A percentile compares a stretch with the other conserved stretches of the same genome.
Conservation (phyloP, 2,888 invertebrate species). For the Polyploca ridens region DNA sequence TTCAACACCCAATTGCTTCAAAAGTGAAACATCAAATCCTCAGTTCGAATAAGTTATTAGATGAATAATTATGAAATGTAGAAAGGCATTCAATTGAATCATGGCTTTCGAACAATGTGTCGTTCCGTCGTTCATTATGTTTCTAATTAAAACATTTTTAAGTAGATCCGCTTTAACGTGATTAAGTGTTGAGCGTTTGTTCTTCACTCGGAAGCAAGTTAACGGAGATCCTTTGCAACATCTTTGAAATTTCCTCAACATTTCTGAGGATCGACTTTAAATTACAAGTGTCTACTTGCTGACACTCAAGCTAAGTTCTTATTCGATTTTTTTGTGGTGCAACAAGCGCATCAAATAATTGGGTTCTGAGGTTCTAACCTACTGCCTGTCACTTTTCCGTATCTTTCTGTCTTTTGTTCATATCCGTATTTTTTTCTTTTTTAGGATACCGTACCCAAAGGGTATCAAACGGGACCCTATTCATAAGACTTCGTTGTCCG, state of each 20-base stretch:
- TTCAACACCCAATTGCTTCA: background rate
- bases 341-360: too few species aligned
- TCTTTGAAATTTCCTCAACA: conserved; percentile 31
- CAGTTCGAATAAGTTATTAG: background rate
- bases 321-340: too few species aligned
- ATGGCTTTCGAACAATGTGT: conserved; percentile 29
- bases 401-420: too few species aligned
- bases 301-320: background rate
- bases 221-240: conserved; percentile 35
- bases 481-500: too few species aligned
- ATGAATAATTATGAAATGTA: background rate
- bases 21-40: background rate
- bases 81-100: background rate
- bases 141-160: conserved; percentile 49
- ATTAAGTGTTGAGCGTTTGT: conserved; percentile 38
- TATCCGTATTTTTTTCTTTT: too few species aligned
- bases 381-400: too few species aligned
- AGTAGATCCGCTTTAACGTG: conserved; percentile 33
- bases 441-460: too few species aligned
- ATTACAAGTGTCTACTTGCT: background rate
- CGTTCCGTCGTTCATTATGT: conserved; percentile 30
- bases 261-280: background rate
- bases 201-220: conserved; percentile 27
- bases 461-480: too few species aligned
- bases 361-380: too few species aligned